Evolutionary conservation across 1,140 invertebrate species (phyloP), one percentile per base, ranked within the genome.

Genomic region (Xylocopa sonorina): DNA sequence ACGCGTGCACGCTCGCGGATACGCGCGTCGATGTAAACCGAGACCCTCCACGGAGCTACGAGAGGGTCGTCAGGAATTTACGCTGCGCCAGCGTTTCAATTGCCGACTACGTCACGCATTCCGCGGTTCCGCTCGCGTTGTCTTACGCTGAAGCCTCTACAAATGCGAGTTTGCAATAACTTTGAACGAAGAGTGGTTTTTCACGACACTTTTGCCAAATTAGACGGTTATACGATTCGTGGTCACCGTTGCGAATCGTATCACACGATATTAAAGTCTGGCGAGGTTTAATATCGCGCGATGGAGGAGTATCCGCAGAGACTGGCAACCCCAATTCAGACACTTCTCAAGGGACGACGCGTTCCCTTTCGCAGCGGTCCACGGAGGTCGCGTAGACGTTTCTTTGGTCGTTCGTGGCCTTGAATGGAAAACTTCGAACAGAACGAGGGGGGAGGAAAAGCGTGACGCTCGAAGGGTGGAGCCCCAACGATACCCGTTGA

Each of bases 41-140:
- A 76, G 50, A 27, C 53, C 50, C 38, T 57, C 41, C 50, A 60
- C 27, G 29, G 62, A 66, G n/a, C 27, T 76, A 51, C 72, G 46
- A 43, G 27, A 82, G 57, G 51, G 64, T 66, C 53, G 60, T 83
- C 41, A 66, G 53, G 66, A 80, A 84, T 84, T 78, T 83, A 79
- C 80, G 57, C 62, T 48, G 24, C 46, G 34, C 18, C n/a, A 43
- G 71, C 64, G 57, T 84, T 75, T 57, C 71, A 80, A 72, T n/a
- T n/a, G n/a, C n/a, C 73, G 62, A 51, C 57, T 69, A 48, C 74
- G 51, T 60, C 62, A 80, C n/a, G n/a, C 81, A 85, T 85, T 81
- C 63, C 78, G 74, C 41, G 79, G 84, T 53, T 62, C 50, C 46
- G 75, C n/a, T n/a, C n/a, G n/a, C n/a, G n/a, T n/a, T n/a, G n/a